Evolutionary conservation across 2,888 invertebrate genomes (phyloP).

Genomic region (Empis stercorea): DNA sequence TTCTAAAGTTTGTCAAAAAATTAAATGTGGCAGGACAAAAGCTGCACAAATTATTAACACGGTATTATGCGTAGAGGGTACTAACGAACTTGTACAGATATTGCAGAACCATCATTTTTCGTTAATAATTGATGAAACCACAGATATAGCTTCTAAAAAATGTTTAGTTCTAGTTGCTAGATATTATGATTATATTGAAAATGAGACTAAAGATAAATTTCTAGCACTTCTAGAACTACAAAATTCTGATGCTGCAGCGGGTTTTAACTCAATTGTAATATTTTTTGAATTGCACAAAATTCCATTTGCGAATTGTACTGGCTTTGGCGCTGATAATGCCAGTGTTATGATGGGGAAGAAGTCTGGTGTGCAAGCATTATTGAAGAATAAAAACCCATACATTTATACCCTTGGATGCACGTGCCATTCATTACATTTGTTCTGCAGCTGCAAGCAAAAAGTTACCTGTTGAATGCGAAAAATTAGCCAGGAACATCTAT

Average conservation of each 20-base stretch:
- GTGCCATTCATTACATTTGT: constrained; percentile 17
- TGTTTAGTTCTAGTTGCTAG: not conserved
- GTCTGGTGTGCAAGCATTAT: constrained; percentile 12
- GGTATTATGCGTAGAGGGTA: constrained; percentile 2
- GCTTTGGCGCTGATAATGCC: constrained; percentile 18
- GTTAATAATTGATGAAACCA: not conserved
- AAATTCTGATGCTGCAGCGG: constrained; percentile 14
- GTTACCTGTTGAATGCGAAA: constrained; percentile 10
- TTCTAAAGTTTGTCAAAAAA: not conserved
- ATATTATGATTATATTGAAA: not conserved
- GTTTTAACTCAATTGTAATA: no score
- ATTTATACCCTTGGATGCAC: constrained; percentile 17
- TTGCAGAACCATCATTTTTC: not conserved
- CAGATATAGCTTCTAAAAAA: not conserved
- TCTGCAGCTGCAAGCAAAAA: constrained; percentile 16
- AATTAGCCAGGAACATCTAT: constrained; percentile 1
- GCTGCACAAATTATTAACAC: not conserved
- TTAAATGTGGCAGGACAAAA: constrained; percentile 1
- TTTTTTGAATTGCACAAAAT: no score
- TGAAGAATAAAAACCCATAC: constrained; percentile 13
- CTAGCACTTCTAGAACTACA: constrained; percentile 8
- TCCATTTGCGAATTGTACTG: constrained; percentile 14
- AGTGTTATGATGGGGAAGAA: constrained; percentile 17
- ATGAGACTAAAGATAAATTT: not conserved
- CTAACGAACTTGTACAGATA: not conserved